A percentile compares a stretch with the other conserved stretches of the same genome.
Evolutionary conservation across 2,113 vertebrate genomes (phyloP).

Genomic region (Sterrhoptilus dennistouni): DNA sequence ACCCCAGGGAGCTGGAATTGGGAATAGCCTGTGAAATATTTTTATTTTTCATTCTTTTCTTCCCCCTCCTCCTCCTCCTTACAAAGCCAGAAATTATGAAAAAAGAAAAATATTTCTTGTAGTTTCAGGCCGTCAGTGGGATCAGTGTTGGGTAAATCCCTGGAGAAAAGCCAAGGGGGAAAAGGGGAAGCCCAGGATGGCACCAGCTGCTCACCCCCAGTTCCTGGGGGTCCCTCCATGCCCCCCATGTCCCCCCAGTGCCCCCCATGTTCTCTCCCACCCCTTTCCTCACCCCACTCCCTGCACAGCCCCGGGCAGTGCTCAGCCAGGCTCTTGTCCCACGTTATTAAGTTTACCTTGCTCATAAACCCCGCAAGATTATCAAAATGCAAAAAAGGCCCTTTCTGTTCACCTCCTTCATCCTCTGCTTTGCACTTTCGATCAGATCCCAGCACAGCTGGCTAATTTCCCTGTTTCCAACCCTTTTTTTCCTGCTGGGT

Average conservation of each 20-base stretch:
- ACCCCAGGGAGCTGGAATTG: neutral
- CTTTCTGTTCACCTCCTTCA: neutral
- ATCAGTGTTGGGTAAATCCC: neutral
- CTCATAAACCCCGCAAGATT: neutral
- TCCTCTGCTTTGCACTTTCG: neutral
- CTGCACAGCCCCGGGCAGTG: neutral
- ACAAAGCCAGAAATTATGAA: neutral
- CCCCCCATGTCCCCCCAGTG: accelerated
- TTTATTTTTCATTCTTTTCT: accelerated
- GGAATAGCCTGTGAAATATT: neutral
- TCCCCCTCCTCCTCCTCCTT: neutral
- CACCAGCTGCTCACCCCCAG: accelerated
- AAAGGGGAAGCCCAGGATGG: neutral
- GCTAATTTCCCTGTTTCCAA: neutral
- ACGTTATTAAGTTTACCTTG: neutral
- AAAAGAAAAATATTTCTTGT: accelerated
- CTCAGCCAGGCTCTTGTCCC: neutral
- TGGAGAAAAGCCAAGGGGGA: neutral
- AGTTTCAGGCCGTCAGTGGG: accelerated
- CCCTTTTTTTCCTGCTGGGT: neutral
- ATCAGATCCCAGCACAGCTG: neutral
- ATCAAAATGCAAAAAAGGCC: neutral
- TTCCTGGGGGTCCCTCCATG: neutral
- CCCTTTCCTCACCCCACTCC: accelerated
- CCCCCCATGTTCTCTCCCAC: neutral